Percentiles rank a stretch among this genome's conserved stretches.
These are phyloP conservation scores for Harpagifer antarcticus DNA, from an alignment of 2,797 vertebrate species.

Conservation along the genomic window DNA sequence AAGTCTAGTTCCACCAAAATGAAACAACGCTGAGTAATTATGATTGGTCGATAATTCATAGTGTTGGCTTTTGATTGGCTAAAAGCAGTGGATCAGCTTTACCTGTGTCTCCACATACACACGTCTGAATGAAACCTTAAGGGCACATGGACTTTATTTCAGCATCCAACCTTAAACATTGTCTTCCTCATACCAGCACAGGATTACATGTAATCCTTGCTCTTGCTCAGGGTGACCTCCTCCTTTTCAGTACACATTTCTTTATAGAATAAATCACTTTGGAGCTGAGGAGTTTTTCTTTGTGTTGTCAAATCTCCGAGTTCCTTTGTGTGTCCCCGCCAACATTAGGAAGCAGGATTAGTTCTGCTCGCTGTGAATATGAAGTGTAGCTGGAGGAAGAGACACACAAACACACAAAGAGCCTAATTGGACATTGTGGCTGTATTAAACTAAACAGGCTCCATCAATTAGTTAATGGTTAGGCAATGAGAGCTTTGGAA, in stretches of 20 bases:
- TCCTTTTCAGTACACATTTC: slow-evolving; percentile 24
- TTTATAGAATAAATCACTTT: slow-evolving; percentile 61
- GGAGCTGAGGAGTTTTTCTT: slow-evolving; percentile 37
- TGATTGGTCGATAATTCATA: no score
- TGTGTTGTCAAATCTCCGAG: slow-evolving; percentile 30
- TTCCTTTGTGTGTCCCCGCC: slow-evolving; percentile 26
- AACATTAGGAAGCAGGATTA: slow-evolving; percentile 27
- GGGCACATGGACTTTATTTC: slow-evolving; percentile 14
- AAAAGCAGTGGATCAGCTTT: no score
- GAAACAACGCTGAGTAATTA: no score
- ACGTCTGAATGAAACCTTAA: not conserved
- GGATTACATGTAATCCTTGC: slow-evolving; percentile 40
- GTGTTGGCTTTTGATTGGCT: no score
- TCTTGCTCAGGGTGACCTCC: slow-evolving; percentile 41
- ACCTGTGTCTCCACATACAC: no score
- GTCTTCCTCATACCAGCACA: slow-evolving; percentile 25
- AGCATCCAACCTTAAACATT: slow-evolving; percentile 9
- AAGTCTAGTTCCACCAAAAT: no score
- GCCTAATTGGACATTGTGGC: slow-evolving; percentile 21
- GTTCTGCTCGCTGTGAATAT: slow-evolving; percentile 40
- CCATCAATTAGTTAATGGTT: slow-evolving; percentile 34
- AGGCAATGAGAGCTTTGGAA: slow-evolving; percentile 39
- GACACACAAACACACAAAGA: not conserved
- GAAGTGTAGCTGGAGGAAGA: slow-evolving; percentile 3
- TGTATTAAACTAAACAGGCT: slow-evolving; percentile 13